Conservation (phyloP, 2,113 vertebrate genomes). For the Percina caprodes region DNA sequence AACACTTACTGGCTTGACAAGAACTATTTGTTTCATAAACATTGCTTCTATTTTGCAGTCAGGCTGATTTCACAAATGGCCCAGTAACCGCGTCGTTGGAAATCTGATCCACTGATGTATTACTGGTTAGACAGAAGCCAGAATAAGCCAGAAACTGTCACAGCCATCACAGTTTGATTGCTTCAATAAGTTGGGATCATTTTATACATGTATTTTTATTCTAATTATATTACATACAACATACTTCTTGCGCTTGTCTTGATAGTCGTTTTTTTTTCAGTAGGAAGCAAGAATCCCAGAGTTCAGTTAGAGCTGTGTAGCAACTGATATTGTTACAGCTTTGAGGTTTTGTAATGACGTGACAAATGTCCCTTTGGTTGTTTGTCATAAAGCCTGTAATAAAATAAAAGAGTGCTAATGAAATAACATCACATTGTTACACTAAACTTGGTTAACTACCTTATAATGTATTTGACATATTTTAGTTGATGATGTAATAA, state of each 20-base stretch:
- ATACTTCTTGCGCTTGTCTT: background rate
- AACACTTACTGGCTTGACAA: background rate
- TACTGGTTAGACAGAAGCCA: background rate
- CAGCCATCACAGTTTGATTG: background rate
- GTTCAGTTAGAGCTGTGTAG: background rate
- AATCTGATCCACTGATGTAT: background rate
- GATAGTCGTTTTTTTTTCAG: background rate
- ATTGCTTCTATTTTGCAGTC: background rate
- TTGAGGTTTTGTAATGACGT: background rate
- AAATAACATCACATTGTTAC: background rate
- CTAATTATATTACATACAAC: background rate
- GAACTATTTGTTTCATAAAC: background rate
- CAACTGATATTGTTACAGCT: background rate
- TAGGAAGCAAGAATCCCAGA: background rate
- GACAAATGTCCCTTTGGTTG: background rate
- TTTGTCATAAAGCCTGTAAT: background rate
- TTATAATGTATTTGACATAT: background rate
- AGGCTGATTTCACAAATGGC: background rate
- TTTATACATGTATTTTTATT: background rate
- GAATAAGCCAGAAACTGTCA: background rate
- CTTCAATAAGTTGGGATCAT: background rate
- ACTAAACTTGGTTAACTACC: background rate
- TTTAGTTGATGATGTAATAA: background rate
- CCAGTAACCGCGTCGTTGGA: background rate
- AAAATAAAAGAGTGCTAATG: background rate